Conservation (phyloP, 2,113 vertebrate species). For the Clupea harengus region DNA sequence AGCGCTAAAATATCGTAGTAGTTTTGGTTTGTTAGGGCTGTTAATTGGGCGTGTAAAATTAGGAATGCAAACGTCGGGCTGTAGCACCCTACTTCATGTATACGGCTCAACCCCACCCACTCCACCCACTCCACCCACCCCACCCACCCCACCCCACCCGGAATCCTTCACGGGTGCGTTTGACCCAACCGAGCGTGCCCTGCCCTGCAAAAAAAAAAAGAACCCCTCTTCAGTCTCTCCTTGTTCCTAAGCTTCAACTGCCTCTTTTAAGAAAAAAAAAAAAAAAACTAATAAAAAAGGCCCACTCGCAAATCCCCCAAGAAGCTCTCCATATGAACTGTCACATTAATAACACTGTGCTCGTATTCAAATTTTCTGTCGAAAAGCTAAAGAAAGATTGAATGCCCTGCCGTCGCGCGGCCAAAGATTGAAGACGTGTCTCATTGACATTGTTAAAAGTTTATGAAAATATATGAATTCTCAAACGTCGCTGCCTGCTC, state of each 20-base stretch:
- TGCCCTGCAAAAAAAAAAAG: no score
- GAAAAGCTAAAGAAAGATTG: slow-evolving; percentile 98
- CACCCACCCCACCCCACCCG: slow-evolving; percentile 38
- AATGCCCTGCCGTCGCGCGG: slow-evolving; percentile 89
- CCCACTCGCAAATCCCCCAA: slow-evolving; percentile 75
- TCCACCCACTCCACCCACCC: not conserved
- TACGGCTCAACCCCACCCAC: not conserved
- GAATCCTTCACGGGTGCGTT: slow-evolving; percentile 41
- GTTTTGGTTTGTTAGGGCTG: slow-evolving; percentile 68
- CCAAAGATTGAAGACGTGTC: slow-evolving; percentile 99
- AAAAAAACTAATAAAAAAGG: slow-evolving; percentile 78
- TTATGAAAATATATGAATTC: slow-evolving; percentile 99
- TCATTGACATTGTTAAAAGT: slow-evolving; percentile 99
- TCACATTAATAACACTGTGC: slow-evolving; percentile 92
- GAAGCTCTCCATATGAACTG: slow-evolving; percentile 77
- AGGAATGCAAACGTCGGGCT: slow-evolving; percentile 62
- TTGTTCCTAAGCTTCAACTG: slow-evolving; percentile 65
- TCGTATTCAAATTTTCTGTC: slow-evolving; percentile 98
- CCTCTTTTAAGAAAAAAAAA: slow-evolving; percentile 70
- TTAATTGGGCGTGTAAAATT: slow-evolving; percentile 71
- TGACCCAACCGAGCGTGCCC: slow-evolving; percentile 64
- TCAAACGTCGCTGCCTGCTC: slow-evolving; percentile 89
- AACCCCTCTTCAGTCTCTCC: slow-evolving; percentile 5
- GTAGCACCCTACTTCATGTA: not conserved
- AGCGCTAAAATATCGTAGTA: slow-evolving; percentile 41